phyloP scores from a whole-genome alignment of 2,888 invertebrate genomes.

The Platycnemis pennipes region DNA sequence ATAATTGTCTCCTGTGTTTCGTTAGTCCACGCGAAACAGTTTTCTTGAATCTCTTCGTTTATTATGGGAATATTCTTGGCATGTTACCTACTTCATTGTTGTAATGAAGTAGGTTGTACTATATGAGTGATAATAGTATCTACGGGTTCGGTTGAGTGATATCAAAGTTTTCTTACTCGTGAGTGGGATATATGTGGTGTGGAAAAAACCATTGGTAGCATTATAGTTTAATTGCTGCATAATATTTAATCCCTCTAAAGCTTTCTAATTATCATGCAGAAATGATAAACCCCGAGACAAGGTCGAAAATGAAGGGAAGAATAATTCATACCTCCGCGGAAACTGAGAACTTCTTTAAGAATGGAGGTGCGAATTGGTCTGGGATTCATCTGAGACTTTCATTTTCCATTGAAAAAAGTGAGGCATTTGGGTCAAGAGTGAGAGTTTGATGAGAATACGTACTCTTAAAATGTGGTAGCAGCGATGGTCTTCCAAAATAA shows the following conservation, averaged over 20 bases:
- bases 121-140: no score
- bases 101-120: no score
- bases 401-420: slow-evolving; percentile 40
- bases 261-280: slow-evolving; percentile 24
- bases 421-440: slow-evolving; percentile 32
- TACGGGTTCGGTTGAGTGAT: no score
- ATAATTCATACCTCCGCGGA: background rate
- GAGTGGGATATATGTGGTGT: no score
- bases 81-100: no score
- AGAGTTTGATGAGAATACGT: slow-evolving; percentile 55
- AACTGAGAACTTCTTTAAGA: slow-evolving; percentile 38
- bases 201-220: background rate
- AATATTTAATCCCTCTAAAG: background rate
- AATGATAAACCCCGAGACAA: slow-evolving; percentile 42
- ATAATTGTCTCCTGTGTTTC: no score
- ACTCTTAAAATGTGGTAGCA: background rate
- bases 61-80: no score
- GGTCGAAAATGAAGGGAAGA: slow-evolving; percentile 34
- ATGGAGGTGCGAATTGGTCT: slow-evolving; percentile 21
- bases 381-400: slow-evolving; percentile 30
- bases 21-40: no score
- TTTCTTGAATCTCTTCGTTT: no score
- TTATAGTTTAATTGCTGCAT: background rate
- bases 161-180: no score
- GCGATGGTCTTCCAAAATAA: background rate